Evolutionary conservation across 2,113 vertebrate genomes (phyloP).

Genomic region (Sminthopsis crassicaudata): DNA sequence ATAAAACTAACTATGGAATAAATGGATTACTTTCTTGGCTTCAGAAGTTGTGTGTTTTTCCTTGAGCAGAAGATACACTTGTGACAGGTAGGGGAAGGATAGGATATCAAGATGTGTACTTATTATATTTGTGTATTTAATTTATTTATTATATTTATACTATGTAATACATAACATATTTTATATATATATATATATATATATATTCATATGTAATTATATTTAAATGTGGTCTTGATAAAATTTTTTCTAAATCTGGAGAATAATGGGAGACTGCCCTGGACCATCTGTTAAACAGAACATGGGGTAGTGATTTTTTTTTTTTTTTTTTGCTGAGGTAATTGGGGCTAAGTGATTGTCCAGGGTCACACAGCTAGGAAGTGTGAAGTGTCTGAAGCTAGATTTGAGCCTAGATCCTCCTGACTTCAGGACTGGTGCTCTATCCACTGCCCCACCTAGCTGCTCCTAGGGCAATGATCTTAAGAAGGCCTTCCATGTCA

Average conservation of each 20-base stretch:
- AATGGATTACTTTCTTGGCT: neutral
- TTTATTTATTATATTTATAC: too few species aligned
- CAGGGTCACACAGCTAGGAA: too few species aligned
- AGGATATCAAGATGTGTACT: neutral
- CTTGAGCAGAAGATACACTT: neutral
- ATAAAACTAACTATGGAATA: neutral
- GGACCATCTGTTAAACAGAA: neutral
- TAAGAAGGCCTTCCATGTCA: neutral
- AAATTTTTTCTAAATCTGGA: neutral
- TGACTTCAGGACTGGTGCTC: too few species aligned
- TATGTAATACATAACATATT: too few species aligned
- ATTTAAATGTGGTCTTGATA: neutral
- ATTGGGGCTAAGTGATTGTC: too few species aligned
- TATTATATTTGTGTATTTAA: neutral
- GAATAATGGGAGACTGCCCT: neutral
- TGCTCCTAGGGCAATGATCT: neutral
- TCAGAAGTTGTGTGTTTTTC: neutral
- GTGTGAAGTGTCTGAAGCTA: too few species aligned
- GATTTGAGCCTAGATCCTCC: too few species aligned
- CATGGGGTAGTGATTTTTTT: too few species aligned
- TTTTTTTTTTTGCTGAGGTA: too few species aligned
- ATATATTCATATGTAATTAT: neutral
- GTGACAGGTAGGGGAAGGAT: neutral
- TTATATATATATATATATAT: too few species aligned
- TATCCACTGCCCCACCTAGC: too few species aligned